phyloP scores from a whole-genome alignment of 2,888 invertebrate species.

The Embidobia sp. region DNA sequence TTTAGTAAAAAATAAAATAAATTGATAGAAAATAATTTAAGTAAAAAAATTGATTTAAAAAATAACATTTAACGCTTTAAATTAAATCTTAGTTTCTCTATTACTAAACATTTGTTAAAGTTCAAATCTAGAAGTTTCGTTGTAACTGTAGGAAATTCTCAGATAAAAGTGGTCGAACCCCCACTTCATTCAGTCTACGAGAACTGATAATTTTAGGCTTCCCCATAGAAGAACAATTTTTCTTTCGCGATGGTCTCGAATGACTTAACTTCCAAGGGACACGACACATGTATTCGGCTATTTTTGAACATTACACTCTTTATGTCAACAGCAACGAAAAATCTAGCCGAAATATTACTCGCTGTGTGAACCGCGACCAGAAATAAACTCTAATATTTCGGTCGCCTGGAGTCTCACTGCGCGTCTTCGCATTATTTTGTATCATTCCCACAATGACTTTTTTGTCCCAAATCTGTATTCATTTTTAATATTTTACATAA shows the following conservation, averaged over 20 bases:
- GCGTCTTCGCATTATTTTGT: conserved; percentile 16
- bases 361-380: conserved; percentile 62
- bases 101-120: too few relatives aligned
- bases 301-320: conserved; percentile 70
- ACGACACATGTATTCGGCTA: conserved; percentile 64
- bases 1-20: too few relatives aligned
- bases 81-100: too few relatives aligned
- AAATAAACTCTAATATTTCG: conserved; percentile 69
- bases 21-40: too few relatives aligned
- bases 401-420: conserved; percentile 45
- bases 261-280: conserved; percentile 66
- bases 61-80: too few relatives aligned
- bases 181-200: too few relatives aligned
- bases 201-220: conserved; percentile 44
- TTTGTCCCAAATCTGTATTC: too few relatives aligned
- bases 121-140: too few relatives aligned
- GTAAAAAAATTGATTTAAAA: too few relatives aligned
- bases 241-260: conserved; percentile 55
- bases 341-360: conserved; percentile 71
- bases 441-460: conserved; percentile 4
- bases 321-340: conserved; percentile 69
- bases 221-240: conserved; percentile 36
- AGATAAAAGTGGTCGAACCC: too few relatives aligned
- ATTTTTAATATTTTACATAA: too few relatives aligned
- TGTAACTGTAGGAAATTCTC: too few relatives aligned